Evolutionary conservation across 2,888 invertebrate species (phyloP).

Genomic region (Chloromyia formosa): DNA sequence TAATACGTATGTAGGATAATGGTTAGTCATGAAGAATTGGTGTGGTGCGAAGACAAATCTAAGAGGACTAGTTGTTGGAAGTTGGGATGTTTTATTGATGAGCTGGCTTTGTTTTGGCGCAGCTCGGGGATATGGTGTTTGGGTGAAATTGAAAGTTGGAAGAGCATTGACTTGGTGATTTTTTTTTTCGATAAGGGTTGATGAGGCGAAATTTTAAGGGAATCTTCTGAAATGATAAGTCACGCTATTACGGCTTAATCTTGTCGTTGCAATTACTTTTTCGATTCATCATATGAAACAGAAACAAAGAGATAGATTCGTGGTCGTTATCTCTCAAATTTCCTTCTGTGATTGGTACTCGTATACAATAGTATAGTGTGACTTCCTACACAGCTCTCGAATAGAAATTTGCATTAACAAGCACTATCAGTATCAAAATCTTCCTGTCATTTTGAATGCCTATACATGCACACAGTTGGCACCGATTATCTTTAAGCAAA

Average conservation of each 20-base stretch:
- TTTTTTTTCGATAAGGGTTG: too few relatives aligned
- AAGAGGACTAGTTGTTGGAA: not conserved
- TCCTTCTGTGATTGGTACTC: too few relatives aligned
- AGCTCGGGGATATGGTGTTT: not conserved
- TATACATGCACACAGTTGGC: not conserved
- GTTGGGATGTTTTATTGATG: constrained; percentile 32
- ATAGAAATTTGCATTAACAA: not conserved
- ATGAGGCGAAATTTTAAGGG: too few relatives aligned
- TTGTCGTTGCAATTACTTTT: too few relatives aligned
- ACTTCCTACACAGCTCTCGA: too few relatives aligned
- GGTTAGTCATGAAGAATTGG: constrained; percentile 1
- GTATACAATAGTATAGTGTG: too few relatives aligned
- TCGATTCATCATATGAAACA: too few relatives aligned
- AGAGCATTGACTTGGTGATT: too few relatives aligned
- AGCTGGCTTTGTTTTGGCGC: constrained; percentile 22
- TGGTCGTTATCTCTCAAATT: too few relatives aligned
- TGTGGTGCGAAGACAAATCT: not conserved
- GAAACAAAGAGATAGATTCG: too few relatives aligned
- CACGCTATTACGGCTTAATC: too few relatives aligned
- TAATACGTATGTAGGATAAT: not conserved
- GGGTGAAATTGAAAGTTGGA: not conserved
- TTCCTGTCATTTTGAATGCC: not conserved
- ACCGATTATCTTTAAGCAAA: not conserved
- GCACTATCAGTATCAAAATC: not conserved
- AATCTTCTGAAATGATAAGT: too few relatives aligned